A percentile compares a stretch with the other conserved stretches of the same genome.
Evolutionary conservation across 2,113 vertebrate species (phyloP).

Genomic region (Lota lota): DNA sequence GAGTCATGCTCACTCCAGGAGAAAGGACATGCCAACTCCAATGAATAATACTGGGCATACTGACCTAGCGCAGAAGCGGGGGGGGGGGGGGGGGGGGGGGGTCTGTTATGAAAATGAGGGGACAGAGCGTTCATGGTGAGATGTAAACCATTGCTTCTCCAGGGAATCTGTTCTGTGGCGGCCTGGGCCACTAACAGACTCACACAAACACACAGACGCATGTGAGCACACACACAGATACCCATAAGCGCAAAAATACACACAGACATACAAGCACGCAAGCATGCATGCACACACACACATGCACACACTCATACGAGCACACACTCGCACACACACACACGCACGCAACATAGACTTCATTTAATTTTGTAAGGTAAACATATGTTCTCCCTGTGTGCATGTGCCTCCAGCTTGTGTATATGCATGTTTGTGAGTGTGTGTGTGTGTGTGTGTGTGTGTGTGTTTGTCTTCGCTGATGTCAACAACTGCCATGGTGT

Average conservation of each 20-base stretch:
- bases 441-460: neutral
- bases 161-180: slow-evolving; percentile 37
- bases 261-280: no score
- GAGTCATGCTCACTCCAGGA: slow-evolving; percentile 56
- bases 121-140: slow-evolving; percentile 62
- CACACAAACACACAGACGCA: no score
- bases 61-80: slow-evolving; percentile 36
- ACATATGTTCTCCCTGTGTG: neutral
- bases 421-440: neutral
- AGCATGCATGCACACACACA: no score
- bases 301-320: no score
- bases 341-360: no score
- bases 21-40: slow-evolving; percentile 56
- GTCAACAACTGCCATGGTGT: no score
- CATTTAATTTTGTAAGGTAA: no score
- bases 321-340: no score
- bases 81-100: slow-evolving; percentile 38
- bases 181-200: neutral
- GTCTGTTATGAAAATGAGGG: slow-evolving; percentile 58
- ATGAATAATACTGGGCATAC: slow-evolving; percentile 65
- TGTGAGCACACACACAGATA: no score
- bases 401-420: neutral
- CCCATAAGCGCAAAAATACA: no score
- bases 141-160: slow-evolving; percentile 49
- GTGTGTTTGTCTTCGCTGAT: no score